Base-by-base conservation (phyloP, 2,113 vertebrate genomes). In the Bufo bufo region DNA sequence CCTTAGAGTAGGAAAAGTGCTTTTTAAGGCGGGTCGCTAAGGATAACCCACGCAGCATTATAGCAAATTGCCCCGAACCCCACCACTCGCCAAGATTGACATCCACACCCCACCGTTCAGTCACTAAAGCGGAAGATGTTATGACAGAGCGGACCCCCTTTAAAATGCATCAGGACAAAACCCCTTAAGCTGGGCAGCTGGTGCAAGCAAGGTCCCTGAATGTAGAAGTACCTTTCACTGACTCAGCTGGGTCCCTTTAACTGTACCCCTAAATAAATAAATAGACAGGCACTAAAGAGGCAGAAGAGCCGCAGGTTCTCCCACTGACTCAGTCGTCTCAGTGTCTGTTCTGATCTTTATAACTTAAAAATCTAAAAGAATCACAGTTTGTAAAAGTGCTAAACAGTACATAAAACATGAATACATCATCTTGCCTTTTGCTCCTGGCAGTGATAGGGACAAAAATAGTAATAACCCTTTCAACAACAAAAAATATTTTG, bases 361-460 rank as follows among this genome's bases (percentile, higher is more conserved):
- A 77, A 88, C 52, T 16, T 88, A 78, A 77, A 84, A 77, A n/a
- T 59, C 74, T 78, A 84, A 84, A 83, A 89, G 52, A 89, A 88
- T 89, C 82, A 89, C 82, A 89, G 87, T 84, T 84, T 83, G 49
- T 84, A 89, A 89, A 89, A 89, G 87, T 89, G 87, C 87, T 88
- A 65, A 88, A 88, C 58, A 78, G 87, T 88, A 88, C 87, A 84
- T 83, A 89, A 84, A 89, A 78, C 84, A 84, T 43, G 71, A 61
- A 54, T 43, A 69, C 63, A 84, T 77, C 78, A 87, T 23, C 61
- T 89, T 89, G 69, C 45, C 56, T 77, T 82, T 84, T 84, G 72
- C 71, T 89, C 82, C 77, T 52, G 82, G 87, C 81, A 78, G 59
- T 63, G 81, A 77, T 63, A 74, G 66, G 69, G 71, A 63, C 66